These are phyloP conservation scores for Bufo bufo DNA, from an alignment of 2,113 vertebrate genomes.

Conservation along the genomic window DNA sequence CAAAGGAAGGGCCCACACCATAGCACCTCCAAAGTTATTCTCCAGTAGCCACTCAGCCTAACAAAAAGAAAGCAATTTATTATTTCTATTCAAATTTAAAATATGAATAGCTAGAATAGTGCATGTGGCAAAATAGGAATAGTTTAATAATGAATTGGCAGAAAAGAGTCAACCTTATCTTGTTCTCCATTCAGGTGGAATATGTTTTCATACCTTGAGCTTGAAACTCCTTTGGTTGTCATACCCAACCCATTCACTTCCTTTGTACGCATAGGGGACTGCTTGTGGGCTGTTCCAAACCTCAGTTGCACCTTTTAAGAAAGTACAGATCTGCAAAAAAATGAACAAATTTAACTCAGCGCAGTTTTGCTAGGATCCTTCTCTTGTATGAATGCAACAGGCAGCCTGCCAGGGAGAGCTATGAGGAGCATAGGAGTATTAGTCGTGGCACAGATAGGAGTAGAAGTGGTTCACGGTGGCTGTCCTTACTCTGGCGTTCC, in stretches of 20 bases:
- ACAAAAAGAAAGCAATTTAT: neutral
- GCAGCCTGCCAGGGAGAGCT: no score
- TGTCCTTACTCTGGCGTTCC: no score
- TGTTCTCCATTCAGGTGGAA: neutral
- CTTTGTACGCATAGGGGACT: conserved; percentile 71
- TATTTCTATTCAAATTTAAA: neutral
- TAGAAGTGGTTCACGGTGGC: no score
- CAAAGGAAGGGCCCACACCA: conserved; percentile 73
- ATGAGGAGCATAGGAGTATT: no score
- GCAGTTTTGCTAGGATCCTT: neutral
- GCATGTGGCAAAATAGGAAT: neutral
- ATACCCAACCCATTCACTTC: conserved; percentile 73
- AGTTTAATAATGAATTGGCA: neutral
- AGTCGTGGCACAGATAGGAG: no score
- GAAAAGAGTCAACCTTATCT: neutral
- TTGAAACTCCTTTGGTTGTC: conserved; percentile 75
- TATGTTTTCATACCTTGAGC: conserved; percentile 65
- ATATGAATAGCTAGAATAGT: neutral
- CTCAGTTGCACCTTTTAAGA: conserved; percentile 71
- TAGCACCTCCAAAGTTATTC: conserved; percentile 69
- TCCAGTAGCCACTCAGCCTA: conserved; percentile 70
- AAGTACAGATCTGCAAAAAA: conserved; percentile 69
- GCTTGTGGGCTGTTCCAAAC: conserved; percentile 68
- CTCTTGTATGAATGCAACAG: neutral
- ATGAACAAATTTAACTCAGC: neutral